phyloP scores from a whole-genome alignment of 2,888 invertebrate genomes.

The Cyclophora albipunctata region DNA sequence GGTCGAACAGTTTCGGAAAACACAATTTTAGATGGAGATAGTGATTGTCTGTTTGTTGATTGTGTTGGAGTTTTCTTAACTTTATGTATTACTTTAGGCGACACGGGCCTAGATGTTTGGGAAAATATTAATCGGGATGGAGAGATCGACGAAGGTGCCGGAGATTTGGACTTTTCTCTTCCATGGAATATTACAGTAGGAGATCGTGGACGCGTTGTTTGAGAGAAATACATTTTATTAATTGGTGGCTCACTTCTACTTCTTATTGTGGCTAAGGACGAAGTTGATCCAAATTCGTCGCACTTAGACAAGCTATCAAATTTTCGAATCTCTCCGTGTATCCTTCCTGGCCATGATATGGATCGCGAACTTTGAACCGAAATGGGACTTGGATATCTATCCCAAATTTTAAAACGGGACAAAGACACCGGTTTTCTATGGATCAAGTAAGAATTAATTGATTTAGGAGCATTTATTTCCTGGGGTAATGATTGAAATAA shows the following conservation, averaged over 20 bases:
- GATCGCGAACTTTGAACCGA: conserved; percentile 75
- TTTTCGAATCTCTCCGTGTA: conserved; percentile 65
- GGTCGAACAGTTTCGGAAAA: conserved; percentile 56
- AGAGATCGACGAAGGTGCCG: conserved; percentile 30
- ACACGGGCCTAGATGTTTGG: conserved; percentile 51
- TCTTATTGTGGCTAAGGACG: conserved; percentile 70
- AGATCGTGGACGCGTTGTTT: conserved; percentile 64
- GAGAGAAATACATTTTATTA: conserved; percentile 69
- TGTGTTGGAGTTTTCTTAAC: conserved; percentile 19
- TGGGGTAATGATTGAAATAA: conserved; percentile 77
- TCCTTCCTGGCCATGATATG: conserved; percentile 76
- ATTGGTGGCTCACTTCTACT: conserved; percentile 79
- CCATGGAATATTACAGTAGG: conserved; percentile 56
- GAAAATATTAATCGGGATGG: conserved; percentile 50
- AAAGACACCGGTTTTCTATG: conserved; percentile 82
- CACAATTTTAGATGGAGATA: conserved; percentile 49
- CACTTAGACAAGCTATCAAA: conserved; percentile 62
- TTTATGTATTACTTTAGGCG: conserved; percentile 44
- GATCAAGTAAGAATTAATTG: conserved; percentile 79
- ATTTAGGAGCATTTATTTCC: conserved; percentile 70
- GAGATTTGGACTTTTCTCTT: conserved; percentile 31
- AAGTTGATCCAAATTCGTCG: conserved; percentile 58
- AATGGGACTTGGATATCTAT: conserved; percentile 67
- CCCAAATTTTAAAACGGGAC: conserved; percentile 82
- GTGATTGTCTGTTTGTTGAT: conserved; percentile 26